Evolutionary conservation across 1,140 invertebrate genomes (phyloP), one percentile per base, ranked within the genome.

Genomic region (Vanessa tameamea): DNA sequence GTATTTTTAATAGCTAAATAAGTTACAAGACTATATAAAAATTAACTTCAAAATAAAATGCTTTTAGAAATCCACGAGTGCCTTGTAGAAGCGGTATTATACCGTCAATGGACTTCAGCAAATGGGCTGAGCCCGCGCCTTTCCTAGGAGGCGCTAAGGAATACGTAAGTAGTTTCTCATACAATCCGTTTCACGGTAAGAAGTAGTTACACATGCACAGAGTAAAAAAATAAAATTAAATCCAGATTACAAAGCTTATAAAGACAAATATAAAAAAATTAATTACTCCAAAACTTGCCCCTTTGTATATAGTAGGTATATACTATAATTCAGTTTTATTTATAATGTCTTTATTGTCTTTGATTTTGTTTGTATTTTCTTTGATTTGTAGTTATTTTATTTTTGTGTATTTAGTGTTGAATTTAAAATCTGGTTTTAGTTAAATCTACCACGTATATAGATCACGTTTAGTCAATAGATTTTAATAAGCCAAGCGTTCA

Each of bases 71-170:
- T 92, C 97, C 97, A 14, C 94, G 97, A 84, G 97, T 98, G 72
- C 96, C 97, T 14, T 98, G 97, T 90, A 95, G 96, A 89, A 97
- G 96, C 86, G 97, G 97, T 61, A 94, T 98, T 43, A 94, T 98
- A 68, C 97, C 97, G 14, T 94, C 95, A 74, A 97, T 98, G 78
- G 97, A 98, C 89, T 95, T 98, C 75, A 95, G 94, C 76, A 98
- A 98, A 89, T 98, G 97, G 97, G 96, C 96, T 7, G 97, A 97
- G 50, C 89, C 87, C 16, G 86, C 89, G 69, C 92, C 93, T 43
- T 90, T 93, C 77, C 83, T 85, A 68, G 88, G 89, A 75, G 83
- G 93, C 73, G 91, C 93, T 43, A 94, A 94, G 76, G 90, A 95
- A 92, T 96, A 95, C 84, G 94, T 95, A 92, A 95, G 95, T 94